A percentile compares a stretch with the other conserved stretches of the same genome.
Evolutionary conservation across 2,797 vertebrate species (phyloP).

Genomic region (Syngnathus rostellatus): DNA sequence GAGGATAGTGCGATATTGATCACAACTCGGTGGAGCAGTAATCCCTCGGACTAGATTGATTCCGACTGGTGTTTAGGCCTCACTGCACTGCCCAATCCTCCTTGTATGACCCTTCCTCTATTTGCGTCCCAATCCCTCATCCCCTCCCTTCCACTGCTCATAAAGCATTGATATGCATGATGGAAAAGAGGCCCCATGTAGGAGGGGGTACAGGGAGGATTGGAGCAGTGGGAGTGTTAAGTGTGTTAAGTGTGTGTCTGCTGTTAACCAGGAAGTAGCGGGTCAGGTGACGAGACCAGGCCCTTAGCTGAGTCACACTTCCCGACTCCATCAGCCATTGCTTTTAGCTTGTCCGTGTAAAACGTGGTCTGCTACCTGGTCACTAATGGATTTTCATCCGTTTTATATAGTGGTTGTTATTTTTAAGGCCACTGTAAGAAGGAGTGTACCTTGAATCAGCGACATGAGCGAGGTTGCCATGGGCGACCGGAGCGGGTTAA

Average conservation of each 20-base stretch:
- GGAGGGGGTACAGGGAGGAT: conserved; percentile 51
- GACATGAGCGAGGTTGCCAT: no score
- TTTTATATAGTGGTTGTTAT: not conserved
- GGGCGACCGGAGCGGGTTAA: not conserved
- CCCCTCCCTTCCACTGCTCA: conserved; percentile 49
- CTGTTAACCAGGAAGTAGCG: conserved; percentile 60
- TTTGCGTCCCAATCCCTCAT: conserved; percentile 38
- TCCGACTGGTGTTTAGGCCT: conserved; percentile 69
- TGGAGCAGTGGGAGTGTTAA: conserved; percentile 36
- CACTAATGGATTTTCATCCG: not conserved
- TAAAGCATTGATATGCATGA: conserved; percentile 74
- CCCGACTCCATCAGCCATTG: conserved; percentile 12
- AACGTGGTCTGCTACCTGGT: not conserved
- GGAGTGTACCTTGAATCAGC: no score
- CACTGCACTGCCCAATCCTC: conserved; percentile 67
- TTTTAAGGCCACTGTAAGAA: not conserved
- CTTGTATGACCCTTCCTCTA: conserved; percentile 39
- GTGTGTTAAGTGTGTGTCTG: conserved; percentile 61
- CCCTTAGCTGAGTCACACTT: conserved; percentile 36
- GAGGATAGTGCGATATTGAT: conserved; percentile 77
- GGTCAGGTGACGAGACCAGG: conserved; percentile 52
- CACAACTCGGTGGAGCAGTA: conserved; percentile 74
- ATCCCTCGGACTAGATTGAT: conserved; percentile 79
- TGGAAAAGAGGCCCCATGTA: conserved; percentile 50
- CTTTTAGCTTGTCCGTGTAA: conserved; percentile 15